Base-by-base conservation (phyloP, 2,113 vertebrate genomes). In the Charadrius vociferus region DNA sequence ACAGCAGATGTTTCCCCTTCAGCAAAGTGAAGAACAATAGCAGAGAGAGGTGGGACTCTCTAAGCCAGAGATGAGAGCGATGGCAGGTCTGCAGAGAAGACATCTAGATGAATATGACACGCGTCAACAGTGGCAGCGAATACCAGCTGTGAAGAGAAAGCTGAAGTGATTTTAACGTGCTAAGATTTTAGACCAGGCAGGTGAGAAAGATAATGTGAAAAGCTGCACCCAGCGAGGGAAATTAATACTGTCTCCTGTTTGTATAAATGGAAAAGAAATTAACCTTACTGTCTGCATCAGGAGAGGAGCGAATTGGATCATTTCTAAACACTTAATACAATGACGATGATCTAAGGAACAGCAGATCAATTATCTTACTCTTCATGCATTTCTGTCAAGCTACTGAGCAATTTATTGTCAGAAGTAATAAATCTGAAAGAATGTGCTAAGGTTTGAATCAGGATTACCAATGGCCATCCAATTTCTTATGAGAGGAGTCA, bases 1-100 rank as follows among this genome's bases (percentile, higher is more conserved):
- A 91, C 63, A 93, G 79, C 97, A 98, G 98, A 97, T 98, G 98
- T 98, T 98, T 98, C 95, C 98, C 97, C 95, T 98, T 90, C 83
- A 96, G 97, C 96, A 92, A 88, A 97, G 85, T 81, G 71, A 94
- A 92, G 72, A 97, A 95, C 93, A 97, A 86, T 89, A 95, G 72
- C 89, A 95, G 81, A 91, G 75, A 95, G 83, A 79, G 67, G 78
- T 91, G 87, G 86, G 36, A 72, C 62, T 95, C 73, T 90, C 26
- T 81, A 93, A 92, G 62, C 68, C 94, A 86, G 84, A 77, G 94
- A 88, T 82, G 95, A 90, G 52, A 89, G 86, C 4, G n/a, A 72
- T 88, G 92, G 55, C 90, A 88, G 41, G 29, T 94, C 81, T 93
- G 92, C 86, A 89, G 80, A 97, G 96, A 96, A 91, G 89, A 79